Base-by-base conservation (phyloP, 2,113 vertebrate species). In the Puntigrus tetrazona region DNA sequence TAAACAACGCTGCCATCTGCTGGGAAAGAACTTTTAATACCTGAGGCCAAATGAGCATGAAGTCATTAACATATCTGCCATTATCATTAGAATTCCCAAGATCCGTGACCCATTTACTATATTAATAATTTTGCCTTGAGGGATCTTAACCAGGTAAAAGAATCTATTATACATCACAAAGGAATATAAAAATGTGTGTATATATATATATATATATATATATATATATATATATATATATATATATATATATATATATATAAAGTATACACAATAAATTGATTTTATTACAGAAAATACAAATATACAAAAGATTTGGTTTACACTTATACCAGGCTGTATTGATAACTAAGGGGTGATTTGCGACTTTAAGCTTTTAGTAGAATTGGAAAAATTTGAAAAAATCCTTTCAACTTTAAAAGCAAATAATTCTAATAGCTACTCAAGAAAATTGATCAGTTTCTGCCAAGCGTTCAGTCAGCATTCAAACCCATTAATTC, bases 1-100 rank as follows among this genome's bases (percentile, higher is more conserved):
- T 81, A 36, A 41, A 69, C 29, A 70, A 87, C 25, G 50, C 38
- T 82, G 86, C 50, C 83, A 87, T 69, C 78, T 72, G 25, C 38
- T 78, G 83, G 78, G 2, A 7, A 78, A 20, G 0, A 22, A 3
- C 27, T 5, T 69, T 41, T 4, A 47, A 34, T 25, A 76, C 47
- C 67, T 16, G 11, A 13, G 36, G 34, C 55, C 18, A 9, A 61
- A 61, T 78, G n/a, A n/a, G 20, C 1, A 2, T n/a, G 70, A 25
- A 27, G 13, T 74, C 52, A 78, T 59, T 78, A 57, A 36, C 22
- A 55, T 55, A n/a, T 36, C 50, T 14, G 2, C 45, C 18, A 22
- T 77, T 77, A 57, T 36, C 29, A 36, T n/a, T 57, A 16, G n/a
- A 5, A 78, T 38, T 78, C 77, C 55, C 77, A 61, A 43, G n/a